Base-by-base conservation (phyloP, 2,888 invertebrate species). In the Pteria penguin region DNA sequence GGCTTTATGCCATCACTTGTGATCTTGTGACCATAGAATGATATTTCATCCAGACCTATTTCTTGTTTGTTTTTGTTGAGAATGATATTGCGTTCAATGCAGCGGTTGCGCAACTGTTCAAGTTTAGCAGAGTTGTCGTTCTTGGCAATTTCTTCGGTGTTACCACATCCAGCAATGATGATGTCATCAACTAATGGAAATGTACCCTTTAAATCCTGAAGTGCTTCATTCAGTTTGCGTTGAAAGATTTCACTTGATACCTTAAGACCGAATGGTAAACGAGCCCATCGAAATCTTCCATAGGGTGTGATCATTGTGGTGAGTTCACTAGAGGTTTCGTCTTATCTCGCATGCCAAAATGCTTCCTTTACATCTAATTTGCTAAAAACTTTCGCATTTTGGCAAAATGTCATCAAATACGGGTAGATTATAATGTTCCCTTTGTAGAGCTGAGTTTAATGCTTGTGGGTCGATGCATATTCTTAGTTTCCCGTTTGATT, bases 251-350 rank as follows among this genome's bases (percentile, higher is more conserved):
- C n/a, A n/a, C n/a, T n/a, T n/a, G n/a, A 74, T 0, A 81, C 79
- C 27, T 67, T 74, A 27, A 80, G 65, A 3, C 81, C 81, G 68
- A 78, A 81, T 0, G 81, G 78, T 3, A 79, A 65, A 22, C 75
- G 26, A 70, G 36, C n/a, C 82, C 80, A 80, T 54, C 75, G 24
- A 27, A 54, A 77, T 54, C 75, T 54, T 2, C 82, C 81, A 65
- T 79, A 84, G 14, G 78, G 80, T 27, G 84, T 82, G 18, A 79
- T 80, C 79, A 82, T 73, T 2, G 82, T 82, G 26, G 79, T 81
- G 27, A 82, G 63, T 31, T 36, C 2, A 63, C 82, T 77, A 2
- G 76, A 77, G 18, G 78, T 54, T 26, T 81, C 71, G 57, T 78
- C 74, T 32, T 83, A 63, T 24, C 36, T 55, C 0, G 79, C 70